A percentile compares a stretch with the other conserved stretches of the same genome.
Conservation (phyloP, 2,888 invertebrate genomes). For the Phragmatobia fuliginosa region DNA sequence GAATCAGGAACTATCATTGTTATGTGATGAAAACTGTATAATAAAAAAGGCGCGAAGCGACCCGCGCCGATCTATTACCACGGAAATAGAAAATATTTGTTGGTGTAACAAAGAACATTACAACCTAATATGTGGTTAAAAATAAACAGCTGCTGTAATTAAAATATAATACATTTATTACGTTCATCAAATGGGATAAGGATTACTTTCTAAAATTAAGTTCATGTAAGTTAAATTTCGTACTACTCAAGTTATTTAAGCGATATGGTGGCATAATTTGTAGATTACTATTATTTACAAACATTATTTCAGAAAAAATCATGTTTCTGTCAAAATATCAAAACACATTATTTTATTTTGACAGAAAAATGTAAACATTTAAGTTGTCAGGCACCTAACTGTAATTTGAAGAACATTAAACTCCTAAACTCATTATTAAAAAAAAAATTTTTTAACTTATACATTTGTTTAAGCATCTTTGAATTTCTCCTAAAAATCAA, state of each 20-base stretch:
- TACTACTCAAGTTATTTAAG: background rate
- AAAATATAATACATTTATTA: constrained; percentile 50
- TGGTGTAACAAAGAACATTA: constrained; percentile 60
- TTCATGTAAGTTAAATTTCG: constrained; percentile 73
- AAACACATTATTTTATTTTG: constrained; percentile 28
- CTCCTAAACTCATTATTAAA: background rate
- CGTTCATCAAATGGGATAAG: constrained; percentile 57
- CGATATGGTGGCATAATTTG: background rate
- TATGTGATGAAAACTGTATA: constrained; percentile 59
- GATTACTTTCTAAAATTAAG: constrained; percentile 68
- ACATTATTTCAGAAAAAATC: background rate
- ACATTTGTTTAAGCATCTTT: background rate
- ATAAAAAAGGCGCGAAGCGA: constrained; percentile 82
- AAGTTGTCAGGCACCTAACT: constrained; percentile 19
- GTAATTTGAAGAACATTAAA: background rate
- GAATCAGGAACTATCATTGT: constrained; percentile 29
- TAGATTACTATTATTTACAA: background rate
- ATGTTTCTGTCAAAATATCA: constrained; percentile 10
- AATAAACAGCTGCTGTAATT: constrained; percentile 45
- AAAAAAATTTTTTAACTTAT: background rate
- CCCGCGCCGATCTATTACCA: constrained; percentile 58
- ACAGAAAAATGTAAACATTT: constrained; percentile 52
- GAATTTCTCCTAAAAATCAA: background rate
- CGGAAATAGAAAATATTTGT: constrained; percentile 59
- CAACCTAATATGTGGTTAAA: constrained; percentile 42